Percentiles rank a stretch among this genome's conserved stretches.
Conservation (phyloP, 2,113 vertebrate genomes). For the Geococcyx californianus region DNA sequence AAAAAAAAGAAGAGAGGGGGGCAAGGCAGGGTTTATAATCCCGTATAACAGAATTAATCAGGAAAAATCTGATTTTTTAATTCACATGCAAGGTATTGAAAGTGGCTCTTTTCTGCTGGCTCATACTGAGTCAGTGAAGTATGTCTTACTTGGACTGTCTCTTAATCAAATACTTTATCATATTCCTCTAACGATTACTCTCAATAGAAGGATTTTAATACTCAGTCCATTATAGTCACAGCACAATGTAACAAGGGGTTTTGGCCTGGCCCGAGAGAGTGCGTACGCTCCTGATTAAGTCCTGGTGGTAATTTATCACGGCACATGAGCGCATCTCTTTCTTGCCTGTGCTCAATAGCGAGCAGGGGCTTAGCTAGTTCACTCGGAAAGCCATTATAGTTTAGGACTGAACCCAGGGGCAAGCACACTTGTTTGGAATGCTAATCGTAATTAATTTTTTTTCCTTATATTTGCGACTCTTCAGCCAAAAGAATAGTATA, state of each 20-base stretch:
- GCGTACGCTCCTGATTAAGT: neutral
- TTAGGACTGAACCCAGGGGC: neutral
- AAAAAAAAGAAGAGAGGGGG: neutral
- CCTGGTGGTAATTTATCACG: constrained; percentile 3
- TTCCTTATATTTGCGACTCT: neutral
- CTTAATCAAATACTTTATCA: neutral
- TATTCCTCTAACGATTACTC: neutral
- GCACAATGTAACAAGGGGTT: neutral
- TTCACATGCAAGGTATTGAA: neutral
- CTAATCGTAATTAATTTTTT: neutral
- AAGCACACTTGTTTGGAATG: neutral
- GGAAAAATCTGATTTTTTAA: neutral
- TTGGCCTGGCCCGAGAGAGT: neutral
- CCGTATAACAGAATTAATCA: neutral
- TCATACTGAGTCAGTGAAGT: neutral
- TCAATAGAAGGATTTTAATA: neutral
- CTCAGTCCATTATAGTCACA: neutral
- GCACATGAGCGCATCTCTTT: neutral
- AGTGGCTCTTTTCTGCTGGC: neutral
- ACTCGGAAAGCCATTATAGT: neutral
- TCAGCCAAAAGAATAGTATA: neutral
- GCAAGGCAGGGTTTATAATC: constrained; percentile 22
- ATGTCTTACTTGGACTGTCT: neutral
- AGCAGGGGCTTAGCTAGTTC: neutral
- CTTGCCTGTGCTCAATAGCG: neutral